These are phyloP conservation scores for Turnix velox DNA, from an alignment of 2,113 vertebrate species.

Conservation along the genomic window DNA sequence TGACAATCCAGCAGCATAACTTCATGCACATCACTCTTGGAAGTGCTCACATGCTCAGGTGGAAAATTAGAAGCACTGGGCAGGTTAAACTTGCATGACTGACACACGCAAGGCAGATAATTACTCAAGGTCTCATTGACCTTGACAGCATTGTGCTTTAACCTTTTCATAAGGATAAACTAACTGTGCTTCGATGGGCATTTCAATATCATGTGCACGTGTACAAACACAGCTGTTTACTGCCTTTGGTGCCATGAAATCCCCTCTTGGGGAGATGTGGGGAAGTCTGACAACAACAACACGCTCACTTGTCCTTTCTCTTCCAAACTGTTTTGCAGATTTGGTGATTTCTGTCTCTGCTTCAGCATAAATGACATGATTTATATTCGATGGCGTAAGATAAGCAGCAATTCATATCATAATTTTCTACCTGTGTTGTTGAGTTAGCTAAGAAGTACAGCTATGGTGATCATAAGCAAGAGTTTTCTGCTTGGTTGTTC, in stretches of 20 bases:
- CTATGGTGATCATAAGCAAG: neutral
- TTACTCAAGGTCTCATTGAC: slow-evolving; percentile 58
- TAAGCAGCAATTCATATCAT: neutral
- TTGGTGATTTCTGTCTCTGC: neutral
- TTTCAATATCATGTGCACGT: neutral
- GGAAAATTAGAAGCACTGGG: slow-evolving; percentile 18
- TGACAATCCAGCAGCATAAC: neutral
- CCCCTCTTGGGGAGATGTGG: neutral
- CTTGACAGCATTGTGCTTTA: slow-evolving; percentile 39
- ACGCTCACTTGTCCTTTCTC: neutral
- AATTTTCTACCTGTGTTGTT: neutral
- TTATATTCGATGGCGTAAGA: neutral
- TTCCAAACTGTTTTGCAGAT: neutral
- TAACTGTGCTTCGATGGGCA: neutral
- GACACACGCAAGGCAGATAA: slow-evolving; percentile 28
- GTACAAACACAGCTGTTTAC: neutral
- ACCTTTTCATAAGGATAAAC: slow-evolving; percentile 15
- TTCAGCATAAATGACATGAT: neutral
- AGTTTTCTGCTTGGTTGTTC: neutral
- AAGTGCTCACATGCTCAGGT: neutral
- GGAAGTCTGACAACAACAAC: neutral
- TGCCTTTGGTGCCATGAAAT: neutral
- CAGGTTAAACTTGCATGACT: slow-evolving; percentile 50
- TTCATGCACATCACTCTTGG: neutral
- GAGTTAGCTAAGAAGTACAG: neutral